These are phyloP conservation scores for Glaucomys volans DNA, from an alignment of 2,113 vertebrate genomes.

Conservation along the genomic window DNA sequence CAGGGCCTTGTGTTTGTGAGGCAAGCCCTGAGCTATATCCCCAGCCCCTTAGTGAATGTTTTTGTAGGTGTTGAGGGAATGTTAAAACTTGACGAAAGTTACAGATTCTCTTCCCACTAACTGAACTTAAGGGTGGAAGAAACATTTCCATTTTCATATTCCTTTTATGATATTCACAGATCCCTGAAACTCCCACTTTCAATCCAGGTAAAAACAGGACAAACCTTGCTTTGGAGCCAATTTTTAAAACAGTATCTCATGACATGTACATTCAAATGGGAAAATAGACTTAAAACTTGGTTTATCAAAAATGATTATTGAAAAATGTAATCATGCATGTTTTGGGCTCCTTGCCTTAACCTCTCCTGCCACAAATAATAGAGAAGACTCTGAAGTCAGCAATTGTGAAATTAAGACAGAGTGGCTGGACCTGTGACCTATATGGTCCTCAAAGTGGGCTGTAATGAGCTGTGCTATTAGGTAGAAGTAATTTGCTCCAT, in stretches of 20 bases:
- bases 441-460: background rate
- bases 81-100: background rate
- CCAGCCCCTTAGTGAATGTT: too few relatives aligned
- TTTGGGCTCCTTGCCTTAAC: background rate
- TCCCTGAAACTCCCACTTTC: background rate
- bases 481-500: background rate
- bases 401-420: background rate
- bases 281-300: conserved; percentile 15
- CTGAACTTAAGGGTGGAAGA: background rate
- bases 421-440: background rate
- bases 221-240: background rate
- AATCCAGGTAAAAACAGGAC: background rate
- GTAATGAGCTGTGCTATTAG: background rate
- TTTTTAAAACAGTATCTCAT: background rate
- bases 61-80: background rate
- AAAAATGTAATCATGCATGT: background rate
- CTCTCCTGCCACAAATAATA: background rate
- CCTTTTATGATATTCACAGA: too few relatives aligned
- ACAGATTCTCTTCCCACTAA: background rate
- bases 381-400: background rate
- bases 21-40: too few relatives aligned
- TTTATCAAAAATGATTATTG: background rate
- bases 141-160: background rate
- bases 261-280: background rate
- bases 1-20: too few relatives aligned